Base-by-base conservation (phyloP, 92 coral and sea anemone genomes). In the Bergia puertoricense region DNA sequence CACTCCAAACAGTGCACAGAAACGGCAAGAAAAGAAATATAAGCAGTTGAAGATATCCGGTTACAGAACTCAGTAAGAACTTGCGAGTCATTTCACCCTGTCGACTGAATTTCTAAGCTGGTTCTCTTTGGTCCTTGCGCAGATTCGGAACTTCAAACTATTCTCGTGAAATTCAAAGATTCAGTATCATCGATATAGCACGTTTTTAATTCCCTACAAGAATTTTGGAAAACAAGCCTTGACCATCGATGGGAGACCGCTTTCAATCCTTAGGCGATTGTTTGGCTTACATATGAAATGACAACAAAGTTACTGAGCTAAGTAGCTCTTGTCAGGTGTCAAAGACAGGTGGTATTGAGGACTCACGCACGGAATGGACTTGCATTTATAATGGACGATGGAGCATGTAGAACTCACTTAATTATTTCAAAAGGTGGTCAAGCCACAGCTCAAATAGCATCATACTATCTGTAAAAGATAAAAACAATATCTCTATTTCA, bases 271-370 rank as follows among this genome's bases (percentile, higher is more conserved):
- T 39, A 84, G n/a, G 42, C 15, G 23, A 45, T 71, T 68, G 78
- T 84, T 84, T 84, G 56, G 78, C 75, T 73, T 71, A 44, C 75
- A 79, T 40, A 84, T 84, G 87, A 84, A 84, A 71, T 2, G 66
- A 84, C 71, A 84, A 84, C 87, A 84, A 84, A 84, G 87, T 48
- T 84, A 84, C 77, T 30, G 79, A 79, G 39, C 77, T 51, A 84
- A 84, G 65, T 73, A 71, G 79, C 45, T 59, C 74, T 2, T 15
- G 78, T 84, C 87, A 84, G 87, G 87, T 84, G 87, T 71, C 68
- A 7, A 40, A 30, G 87, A 71, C 87, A 84, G 87, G 87, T 84
- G 87, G 79, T 48, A 71, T 10, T 11, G 9, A 48, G 15, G 45
- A 71, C 23, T 5, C 48, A 82, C 86, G 15, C 68, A 46, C 14